Evolutionary conservation across 2,113 vertebrate genomes (phyloP).

Genomic region (Propithecus coquereli): DNA sequence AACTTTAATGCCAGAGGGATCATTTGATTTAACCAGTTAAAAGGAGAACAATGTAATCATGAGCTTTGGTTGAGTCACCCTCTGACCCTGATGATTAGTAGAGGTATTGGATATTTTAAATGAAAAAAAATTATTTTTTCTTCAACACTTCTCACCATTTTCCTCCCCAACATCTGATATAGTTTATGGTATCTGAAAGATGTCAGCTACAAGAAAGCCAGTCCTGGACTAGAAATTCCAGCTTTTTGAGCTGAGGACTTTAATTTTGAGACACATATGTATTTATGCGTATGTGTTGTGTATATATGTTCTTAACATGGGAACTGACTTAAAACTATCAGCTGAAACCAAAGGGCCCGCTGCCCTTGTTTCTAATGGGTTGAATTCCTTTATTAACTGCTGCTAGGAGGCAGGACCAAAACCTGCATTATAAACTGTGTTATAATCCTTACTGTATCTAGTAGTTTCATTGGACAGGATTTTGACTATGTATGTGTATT

Average conservation of each 20-base stretch:
- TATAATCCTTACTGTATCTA: background rate
- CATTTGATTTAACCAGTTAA: constrained; percentile 79
- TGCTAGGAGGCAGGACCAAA: background rate
- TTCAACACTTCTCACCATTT: background rate
- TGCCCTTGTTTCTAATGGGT: background rate
- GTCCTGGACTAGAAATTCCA: background rate
- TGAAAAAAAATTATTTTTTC: background rate
- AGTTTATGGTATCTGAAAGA: constrained; percentile 37
- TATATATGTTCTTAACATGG: background rate
- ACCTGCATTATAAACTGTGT: background rate
- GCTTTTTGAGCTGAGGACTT: background rate
- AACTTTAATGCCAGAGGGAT: constrained; percentile 79
- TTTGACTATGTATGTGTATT: constrained; percentile 13
- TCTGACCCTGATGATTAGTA: constrained; percentile 28
- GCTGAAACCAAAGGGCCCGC: background rate
- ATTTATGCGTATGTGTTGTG: background rate
- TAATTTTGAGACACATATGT: background rate
- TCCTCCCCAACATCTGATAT: background rate
- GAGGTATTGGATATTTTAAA: constrained; percentile 33
- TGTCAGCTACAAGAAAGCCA: constrained; percentile 38
- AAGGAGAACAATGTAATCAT: constrained; percentile 72
- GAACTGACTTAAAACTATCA: background rate
- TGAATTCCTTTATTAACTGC: constrained; percentile 25
- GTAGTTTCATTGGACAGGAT: background rate
- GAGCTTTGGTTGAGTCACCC: constrained; percentile 61